Percentiles rank a stretch among this genome's conserved stretches.
Evolutionary conservation across 2,888 invertebrate species (phyloP).

Genomic region (Acanthosepion lycidas): DNA sequence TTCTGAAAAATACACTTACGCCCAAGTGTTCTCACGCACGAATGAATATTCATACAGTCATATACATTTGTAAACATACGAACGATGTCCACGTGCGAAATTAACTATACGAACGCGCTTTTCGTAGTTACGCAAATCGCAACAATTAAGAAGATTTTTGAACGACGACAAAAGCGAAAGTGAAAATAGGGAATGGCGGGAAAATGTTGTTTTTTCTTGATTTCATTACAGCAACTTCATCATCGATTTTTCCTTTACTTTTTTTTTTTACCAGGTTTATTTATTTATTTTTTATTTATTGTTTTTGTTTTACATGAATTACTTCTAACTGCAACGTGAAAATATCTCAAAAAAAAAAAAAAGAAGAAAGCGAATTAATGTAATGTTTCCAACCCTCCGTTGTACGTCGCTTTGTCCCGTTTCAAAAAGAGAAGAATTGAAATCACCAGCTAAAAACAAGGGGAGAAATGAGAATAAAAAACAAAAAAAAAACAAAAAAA

Average conservation of each 20-base stretch:
- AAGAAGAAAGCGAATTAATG: not conserved
- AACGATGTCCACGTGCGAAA: not conserved
- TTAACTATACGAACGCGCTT: not conserved
- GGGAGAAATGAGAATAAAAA: not conserved
- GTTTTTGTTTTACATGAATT: not conserved
- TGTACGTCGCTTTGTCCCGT: not conserved
- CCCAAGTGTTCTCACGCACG: not conserved
- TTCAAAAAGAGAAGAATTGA: not conserved
- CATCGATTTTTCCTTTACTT: not conserved
- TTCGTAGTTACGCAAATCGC: not conserved
- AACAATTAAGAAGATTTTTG: not conserved
- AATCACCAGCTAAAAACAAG: not conserved
- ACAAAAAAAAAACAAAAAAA: not conserved
- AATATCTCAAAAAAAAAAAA: not conserved
- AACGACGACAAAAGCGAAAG: not conserved
- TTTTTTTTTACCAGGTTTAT: not conserved
- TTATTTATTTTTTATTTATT: not conserved
- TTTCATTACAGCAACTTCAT: not conserved
- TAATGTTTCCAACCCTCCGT: constrained; percentile 8
- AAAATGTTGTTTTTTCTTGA: not conserved
- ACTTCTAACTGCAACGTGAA: constrained; percentile 1
- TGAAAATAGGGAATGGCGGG: not conserved
- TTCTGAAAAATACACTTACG: not conserved
- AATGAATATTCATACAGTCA: not conserved
- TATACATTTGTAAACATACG: not conserved